Evolutionary conservation across 2,888 invertebrate species (phyloP), one percentile per base, ranked within the genome.

Genomic region (Pycnomerus fuliginosus): DNA sequence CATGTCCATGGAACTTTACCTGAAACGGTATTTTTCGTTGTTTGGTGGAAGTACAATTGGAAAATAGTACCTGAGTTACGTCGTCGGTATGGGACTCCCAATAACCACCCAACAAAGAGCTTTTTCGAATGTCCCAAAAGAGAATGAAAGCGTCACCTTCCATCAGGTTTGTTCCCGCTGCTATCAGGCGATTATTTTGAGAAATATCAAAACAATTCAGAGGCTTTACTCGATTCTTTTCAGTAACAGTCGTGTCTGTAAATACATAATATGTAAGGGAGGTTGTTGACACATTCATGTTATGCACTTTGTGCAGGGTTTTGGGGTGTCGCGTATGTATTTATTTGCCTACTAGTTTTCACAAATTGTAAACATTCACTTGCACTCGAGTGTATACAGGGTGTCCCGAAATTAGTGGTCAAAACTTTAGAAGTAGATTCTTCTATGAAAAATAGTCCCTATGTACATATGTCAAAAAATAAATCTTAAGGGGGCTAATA

Each of bases 51-150:
- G 13, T 3, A 33, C 15, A 39, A 15, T 16, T 34, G 11, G 14
- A 36, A 16, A 16, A 44, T 15, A 27, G 37, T 50, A 83, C 81
- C 73, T 84, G 81, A 3, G 89, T 87, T 10, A 92, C 78, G 67
- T 91, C 90, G 68, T 90, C 88, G 40, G 82, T 80, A 64, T 92
- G 91, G 3, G 87, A 84, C 58, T 91, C 86, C 83, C 84, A 87
- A 65, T 91, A 93, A 1, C 84, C 86, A 1, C 91, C 91, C 1
- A 89, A 71, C 7, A 85, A 74, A 46, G 76, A 75, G 1, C 73
- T 62, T 44, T 76, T 74, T 47, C 90, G 75, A 13, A 83, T 73
- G 72, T 92, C 92, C 84, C 87, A 91, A 73, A 92, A 92, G 46
- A 90, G 71, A 10, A 91, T 73, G 67, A 79, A 90, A 0, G 86